Evolutionary conservation across 2,113 vertebrate species (phyloP).

Genomic region (Xenopus borealis): DNA sequence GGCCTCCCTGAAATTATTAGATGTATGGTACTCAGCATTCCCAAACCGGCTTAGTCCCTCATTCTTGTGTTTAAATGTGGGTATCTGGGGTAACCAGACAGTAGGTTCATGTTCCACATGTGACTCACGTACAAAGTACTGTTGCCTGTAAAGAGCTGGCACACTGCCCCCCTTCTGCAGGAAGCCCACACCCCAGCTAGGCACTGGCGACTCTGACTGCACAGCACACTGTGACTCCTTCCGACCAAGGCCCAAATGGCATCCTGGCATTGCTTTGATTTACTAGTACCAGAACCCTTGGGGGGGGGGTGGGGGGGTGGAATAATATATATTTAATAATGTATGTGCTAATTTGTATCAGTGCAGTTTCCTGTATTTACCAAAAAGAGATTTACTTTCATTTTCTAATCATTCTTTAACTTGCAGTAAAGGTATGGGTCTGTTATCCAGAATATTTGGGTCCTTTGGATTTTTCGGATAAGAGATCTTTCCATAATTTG

Average conservation of each 20-base stretch:
- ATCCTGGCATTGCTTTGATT: neutral
- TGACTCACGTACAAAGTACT: constrained; percentile 29
- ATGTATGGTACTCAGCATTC: too few species aligned
- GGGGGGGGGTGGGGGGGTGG: too few species aligned
- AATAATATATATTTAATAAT: too few species aligned
- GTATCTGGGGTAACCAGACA: constrained; percentile 32
- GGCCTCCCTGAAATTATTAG: too few species aligned
- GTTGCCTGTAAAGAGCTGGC: constrained; percentile 32
- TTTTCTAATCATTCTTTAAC: neutral
- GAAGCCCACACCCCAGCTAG: constrained; percentile 21
- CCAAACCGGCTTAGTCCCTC: neutral
- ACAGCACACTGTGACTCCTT: neutral
- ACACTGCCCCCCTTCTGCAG: constrained; percentile 1
- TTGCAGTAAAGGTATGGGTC: neutral
- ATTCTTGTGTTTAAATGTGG: constrained; percentile 29
- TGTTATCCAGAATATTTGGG: too few species aligned
- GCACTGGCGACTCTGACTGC: neutral
- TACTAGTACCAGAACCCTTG: neutral
- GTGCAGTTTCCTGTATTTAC: too few species aligned
- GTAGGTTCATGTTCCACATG: constrained; percentile 28
- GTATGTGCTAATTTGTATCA: too few species aligned
- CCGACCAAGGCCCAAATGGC: neutral
- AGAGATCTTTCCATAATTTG: too few species aligned
- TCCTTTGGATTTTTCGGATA: too few species aligned
- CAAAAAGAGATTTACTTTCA: neutral